Conservation (phyloP, 2,113 vertebrate species). For the Syngnathus floridae region DNA sequence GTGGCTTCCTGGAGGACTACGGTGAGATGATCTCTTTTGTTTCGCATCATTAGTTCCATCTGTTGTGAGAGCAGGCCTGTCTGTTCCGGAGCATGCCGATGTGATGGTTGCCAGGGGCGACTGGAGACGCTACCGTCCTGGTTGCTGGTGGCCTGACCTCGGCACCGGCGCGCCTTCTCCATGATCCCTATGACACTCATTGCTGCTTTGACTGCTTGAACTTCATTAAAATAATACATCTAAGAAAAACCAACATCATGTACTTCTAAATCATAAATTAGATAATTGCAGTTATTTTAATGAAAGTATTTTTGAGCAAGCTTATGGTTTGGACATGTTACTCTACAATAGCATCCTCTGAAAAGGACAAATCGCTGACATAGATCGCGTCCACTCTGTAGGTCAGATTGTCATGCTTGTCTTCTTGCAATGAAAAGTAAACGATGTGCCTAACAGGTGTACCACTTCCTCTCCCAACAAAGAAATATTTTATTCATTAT, state of each 20-base stretch:
- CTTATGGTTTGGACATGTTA: neutral
- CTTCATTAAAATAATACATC: constrained; percentile 53
- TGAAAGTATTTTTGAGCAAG: neutral
- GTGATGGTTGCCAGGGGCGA: constrained; percentile 74
- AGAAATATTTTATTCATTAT: constrained; percentile 78
- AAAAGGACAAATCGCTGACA: neutral
- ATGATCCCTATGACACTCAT: constrained; percentile 51
- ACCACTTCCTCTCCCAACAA: constrained; percentile 69
- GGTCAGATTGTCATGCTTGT: constrained; percentile 47
- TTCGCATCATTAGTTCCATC: constrained; percentile 85
- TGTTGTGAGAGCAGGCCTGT: constrained; percentile 75
- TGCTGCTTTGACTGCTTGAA: constrained; percentile 45
- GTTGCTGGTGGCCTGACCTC: constrained; percentile 65
- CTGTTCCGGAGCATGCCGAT: constrained; percentile 70
- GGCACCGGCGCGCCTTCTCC: constrained; percentile 44
- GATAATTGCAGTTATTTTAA: constrained; percentile 18
- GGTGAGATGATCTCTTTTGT: constrained; percentile 80
- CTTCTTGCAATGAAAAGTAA: constrained; percentile 50
- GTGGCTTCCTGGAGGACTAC: constrained; percentile 68
- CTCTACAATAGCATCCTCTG: neutral
- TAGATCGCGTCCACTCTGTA: constrained; percentile 19
- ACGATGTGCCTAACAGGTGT: constrained; percentile 65
- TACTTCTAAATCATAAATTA: constrained; percentile 19
- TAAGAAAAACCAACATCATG: constrained; percentile 13
- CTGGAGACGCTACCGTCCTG: constrained; percentile 60